Conservation (phyloP, 2,797 vertebrate species). For the Triplophysa bombifrons region DNA sequence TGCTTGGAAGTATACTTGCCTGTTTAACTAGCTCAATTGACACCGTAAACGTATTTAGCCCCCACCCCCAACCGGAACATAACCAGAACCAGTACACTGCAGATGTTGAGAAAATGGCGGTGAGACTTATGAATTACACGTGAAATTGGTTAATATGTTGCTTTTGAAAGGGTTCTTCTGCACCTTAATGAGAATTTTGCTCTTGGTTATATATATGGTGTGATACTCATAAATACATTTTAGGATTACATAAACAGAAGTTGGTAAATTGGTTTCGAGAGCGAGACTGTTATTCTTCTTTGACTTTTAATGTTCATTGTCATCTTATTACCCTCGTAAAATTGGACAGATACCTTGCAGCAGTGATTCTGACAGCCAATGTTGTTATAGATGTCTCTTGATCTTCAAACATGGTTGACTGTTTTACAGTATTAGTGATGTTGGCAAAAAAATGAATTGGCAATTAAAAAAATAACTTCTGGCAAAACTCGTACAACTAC, state of each 20-base stretch:
- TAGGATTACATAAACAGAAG: conserved; percentile 1
- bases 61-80: conserved; percentile 2
- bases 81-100: conserved; percentile 24
- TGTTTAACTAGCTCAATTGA: conserved; percentile 58
- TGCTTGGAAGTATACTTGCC: conserved; percentile 58
- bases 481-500: background rate
- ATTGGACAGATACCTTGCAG: background rate
- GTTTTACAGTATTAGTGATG: background rate
- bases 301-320: background rate
- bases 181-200: background rate
- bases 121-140: background rate
- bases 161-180: background rate
- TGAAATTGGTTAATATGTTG: background rate
- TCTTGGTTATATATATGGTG: background rate
- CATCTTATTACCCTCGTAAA: background rate
- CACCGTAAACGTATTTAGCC: conserved; percentile 15
- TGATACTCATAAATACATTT: background rate
- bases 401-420: background rate
- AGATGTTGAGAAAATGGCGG: conserved; percentile 25
- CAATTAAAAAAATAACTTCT: background rate
- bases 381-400: background rate
- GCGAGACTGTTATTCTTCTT: background rate
- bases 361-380: background rate
- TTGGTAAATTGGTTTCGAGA: background rate
- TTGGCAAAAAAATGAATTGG: background rate